These are phyloP conservation scores for Ceratitis capitata DNA, from an alignment of 1,140 invertebrate species.

Conservation along the genomic window DNA sequence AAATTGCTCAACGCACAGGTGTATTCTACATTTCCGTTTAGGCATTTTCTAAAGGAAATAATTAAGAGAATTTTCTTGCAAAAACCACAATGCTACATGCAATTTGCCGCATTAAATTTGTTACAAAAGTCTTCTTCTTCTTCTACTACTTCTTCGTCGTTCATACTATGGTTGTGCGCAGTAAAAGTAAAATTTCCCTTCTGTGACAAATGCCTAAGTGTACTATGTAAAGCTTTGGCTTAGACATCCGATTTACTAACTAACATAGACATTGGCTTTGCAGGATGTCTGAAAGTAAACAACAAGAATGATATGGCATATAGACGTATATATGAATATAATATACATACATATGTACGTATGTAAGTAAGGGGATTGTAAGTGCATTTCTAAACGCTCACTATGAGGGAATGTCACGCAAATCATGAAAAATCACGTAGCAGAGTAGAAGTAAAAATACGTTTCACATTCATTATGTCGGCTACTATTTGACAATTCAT, in stretches of 20 bases:
- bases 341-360: neutral
- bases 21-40: neutral
- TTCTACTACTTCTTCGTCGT: no score
- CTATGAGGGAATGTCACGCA: conserved; percentile 26
- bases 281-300: neutral
- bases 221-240: neutral
- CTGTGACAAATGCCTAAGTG: neutral
- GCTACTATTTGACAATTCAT: conserved; percentile 22
- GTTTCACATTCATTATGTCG: conserved; percentile 25
- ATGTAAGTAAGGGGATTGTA: neutral
- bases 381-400: conserved; percentile 1
- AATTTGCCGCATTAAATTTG: conserved; percentile 22
- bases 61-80: conserved; percentile 29
- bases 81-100: neutral
- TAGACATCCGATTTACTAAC: conserved; percentile 15
- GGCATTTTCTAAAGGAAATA: conserved; percentile 23
- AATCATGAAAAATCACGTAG: conserved; percentile 37
- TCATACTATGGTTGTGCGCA: no score
- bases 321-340: neutral
- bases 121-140: neutral
- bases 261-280: conserved; percentile 18
- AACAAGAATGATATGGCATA: neutral
- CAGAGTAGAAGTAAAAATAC: conserved; percentile 26
- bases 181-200: neutral
- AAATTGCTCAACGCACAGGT: neutral